Conservation (phyloP, 2,888 invertebrate species). For the Cataglyphis livida region DNA sequence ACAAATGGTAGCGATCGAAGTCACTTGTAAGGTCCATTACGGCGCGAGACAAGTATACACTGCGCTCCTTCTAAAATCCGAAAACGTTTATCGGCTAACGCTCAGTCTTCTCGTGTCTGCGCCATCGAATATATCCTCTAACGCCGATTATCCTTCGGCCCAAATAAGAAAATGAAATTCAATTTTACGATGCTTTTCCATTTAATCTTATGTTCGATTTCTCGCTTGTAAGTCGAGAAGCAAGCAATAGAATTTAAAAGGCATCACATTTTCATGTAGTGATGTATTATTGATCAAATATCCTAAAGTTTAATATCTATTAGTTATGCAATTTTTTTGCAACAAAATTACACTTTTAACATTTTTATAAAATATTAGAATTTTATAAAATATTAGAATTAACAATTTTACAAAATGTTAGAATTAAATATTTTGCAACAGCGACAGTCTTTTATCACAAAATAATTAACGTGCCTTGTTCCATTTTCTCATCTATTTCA, state of each 20-base stretch:
- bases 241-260: neutral
- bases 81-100: constrained; percentile 64
- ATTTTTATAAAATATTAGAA: neutral
- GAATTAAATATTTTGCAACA: neutral
- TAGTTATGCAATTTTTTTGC: neutral
- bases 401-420: neutral
- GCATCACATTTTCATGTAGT: neutral
- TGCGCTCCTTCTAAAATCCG: constrained; percentile 58
- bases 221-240: constrained; percentile 21
- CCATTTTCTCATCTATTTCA: neutral
- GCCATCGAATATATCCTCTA: constrained; percentile 51
- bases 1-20: constrained; percentile 55
- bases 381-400: too few species aligned
- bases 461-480: neutral
- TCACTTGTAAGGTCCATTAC: constrained; percentile 56
- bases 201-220: constrained; percentile 48
- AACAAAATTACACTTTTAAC: too few species aligned
- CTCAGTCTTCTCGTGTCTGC: constrained; percentile 54
- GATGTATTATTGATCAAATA: neutral
- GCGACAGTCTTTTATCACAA: too few species aligned
- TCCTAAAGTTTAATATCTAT: neutral
- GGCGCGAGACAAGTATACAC: constrained; percentile 54
- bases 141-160: constrained; percentile 38
- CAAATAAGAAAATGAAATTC: constrained; percentile 62
- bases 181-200: constrained; percentile 46